These are phyloP conservation scores for Sparidentex hasta DNA, from an alignment of 2,797 vertebrate species.

Conservation along the genomic window DNA sequence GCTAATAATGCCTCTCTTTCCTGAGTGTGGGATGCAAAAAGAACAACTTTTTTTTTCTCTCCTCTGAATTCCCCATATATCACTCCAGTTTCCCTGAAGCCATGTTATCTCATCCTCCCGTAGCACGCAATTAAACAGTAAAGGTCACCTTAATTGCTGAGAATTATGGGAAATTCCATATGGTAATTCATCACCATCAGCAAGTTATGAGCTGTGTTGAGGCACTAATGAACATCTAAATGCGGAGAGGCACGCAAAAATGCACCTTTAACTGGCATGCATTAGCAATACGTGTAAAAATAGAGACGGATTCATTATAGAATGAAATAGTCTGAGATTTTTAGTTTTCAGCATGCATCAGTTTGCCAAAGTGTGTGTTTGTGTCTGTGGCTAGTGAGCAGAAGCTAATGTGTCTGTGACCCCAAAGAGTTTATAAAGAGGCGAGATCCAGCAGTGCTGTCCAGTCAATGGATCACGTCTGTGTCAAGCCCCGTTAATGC, in stretches of 20 bases:
- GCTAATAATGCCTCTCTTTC: constrained; percentile 49
- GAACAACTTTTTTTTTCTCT: constrained; percentile 53
- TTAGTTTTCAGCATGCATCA: not conserved
- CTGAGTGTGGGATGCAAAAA: constrained; percentile 45
- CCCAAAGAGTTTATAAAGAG: constrained; percentile 10
- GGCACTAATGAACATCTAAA: constrained; percentile 62
- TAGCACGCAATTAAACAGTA: constrained; percentile 68
- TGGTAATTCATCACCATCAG: constrained; percentile 76
- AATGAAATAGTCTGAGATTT: not conserved
- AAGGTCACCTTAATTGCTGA: constrained; percentile 76
- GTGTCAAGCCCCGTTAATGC: constrained; percentile 40
- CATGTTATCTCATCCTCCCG: constrained; percentile 50
- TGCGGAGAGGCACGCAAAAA: constrained; percentile 24
- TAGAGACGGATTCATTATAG: not conserved
- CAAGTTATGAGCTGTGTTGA: constrained; percentile 47
- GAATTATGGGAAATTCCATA: constrained; percentile 65
- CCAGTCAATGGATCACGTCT: constrained; percentile 22
- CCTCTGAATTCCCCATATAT: constrained; percentile 36
- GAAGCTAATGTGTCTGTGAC: constrained; percentile 29
- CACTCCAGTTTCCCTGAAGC: constrained; percentile 51
- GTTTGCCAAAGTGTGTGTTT: not conserved
- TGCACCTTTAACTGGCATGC: constrained; percentile 26
- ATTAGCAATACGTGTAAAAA: constrained; percentile 42
- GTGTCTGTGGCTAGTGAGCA: constrained; percentile 11
- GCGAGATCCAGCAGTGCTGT: not conserved